Conservation (phyloP, 2,113 vertebrate genomes). For the Silurus meridionalis region DNA sequence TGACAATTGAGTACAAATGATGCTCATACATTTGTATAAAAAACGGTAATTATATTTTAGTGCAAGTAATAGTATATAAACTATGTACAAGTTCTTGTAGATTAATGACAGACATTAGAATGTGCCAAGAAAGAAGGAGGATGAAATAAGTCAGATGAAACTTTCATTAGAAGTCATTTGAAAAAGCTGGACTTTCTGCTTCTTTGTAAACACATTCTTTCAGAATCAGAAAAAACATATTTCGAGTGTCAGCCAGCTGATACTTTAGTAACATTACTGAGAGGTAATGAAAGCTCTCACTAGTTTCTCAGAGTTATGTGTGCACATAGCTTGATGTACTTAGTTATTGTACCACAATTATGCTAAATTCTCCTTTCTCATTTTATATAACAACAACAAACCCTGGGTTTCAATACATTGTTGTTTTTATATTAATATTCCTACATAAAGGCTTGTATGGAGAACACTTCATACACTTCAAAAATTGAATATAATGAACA, state of each 20-base stretch:
- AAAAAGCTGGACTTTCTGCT: neutral
- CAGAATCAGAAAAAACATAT: neutral
- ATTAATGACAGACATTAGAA: neutral
- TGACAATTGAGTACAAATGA: neutral
- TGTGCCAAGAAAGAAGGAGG: neutral
- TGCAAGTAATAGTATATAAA: no score
- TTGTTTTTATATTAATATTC: neutral
- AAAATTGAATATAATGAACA: neutral
- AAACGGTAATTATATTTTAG: no score
- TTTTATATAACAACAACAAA: neutral
- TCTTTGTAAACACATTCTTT: neutral
- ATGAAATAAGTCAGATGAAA: neutral
- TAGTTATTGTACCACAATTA: neutral
- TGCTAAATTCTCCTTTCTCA: neutral
- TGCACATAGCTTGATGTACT: neutral
- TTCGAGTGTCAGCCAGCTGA: neutral
- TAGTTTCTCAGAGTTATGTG: neutral
- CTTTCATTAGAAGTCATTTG: slow-evolving; percentile 1
- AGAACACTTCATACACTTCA: neutral
- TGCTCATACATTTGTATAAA: neutral
- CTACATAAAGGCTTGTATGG: neutral
- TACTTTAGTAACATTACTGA: neutral
- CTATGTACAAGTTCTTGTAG: no score
- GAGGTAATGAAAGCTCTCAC: neutral
- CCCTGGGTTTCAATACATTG: neutral